Base-by-base conservation (phyloP, 2,113 vertebrate species). In the Tricholaema leucomelas region DNA sequence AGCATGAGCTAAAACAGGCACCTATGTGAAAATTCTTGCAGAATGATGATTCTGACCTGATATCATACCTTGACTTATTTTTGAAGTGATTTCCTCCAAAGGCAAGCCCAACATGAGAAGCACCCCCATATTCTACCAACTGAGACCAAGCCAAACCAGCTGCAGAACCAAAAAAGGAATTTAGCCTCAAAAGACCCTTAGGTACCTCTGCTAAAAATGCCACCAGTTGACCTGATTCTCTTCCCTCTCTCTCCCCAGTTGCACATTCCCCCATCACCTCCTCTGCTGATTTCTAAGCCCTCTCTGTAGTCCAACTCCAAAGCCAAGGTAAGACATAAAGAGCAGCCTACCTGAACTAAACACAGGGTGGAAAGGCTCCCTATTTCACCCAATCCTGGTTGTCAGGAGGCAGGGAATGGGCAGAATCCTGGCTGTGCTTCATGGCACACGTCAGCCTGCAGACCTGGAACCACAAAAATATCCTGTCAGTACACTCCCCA, bases 81-180 rank as follows among this genome's bases (percentile, higher is more conserved):
- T 67, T n/a, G 21, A 90, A 86, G 67, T 35, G 8, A 74, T 86
- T 75, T 86, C 54, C 52, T 77, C 38, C 61, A 84, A 91, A 89
- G 76, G 40, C 52, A 52, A 93, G 48, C 18, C 36, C 46, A 81
- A 17, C 38, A 79, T 15, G 38, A 89, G 58, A 84, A 48, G 38
- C 72, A 66, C 71, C 46, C 60, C 20, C 70, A 2, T 6, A 16
- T 90, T 93, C 93, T 88, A 48, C 66, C 65, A 86, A 58, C 25
- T 52, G 83, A 92, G 83, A 83, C 48, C 36, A 78, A 78, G 77
- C 73, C 88, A 91, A 91, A 61, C 23, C 91, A 93, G 83, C 86
- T 95, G 86, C 73, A 95, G 61, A 84, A 67, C 42, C 65, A 48
- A 64, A 67, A 91, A 77, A 52, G 67, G 81, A 92, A 80, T 80